Evolutionary conservation across 2,113 vertebrate species (phyloP), one percentile per base, ranked within the genome.

Genomic region (Chitala chitala): DNA sequence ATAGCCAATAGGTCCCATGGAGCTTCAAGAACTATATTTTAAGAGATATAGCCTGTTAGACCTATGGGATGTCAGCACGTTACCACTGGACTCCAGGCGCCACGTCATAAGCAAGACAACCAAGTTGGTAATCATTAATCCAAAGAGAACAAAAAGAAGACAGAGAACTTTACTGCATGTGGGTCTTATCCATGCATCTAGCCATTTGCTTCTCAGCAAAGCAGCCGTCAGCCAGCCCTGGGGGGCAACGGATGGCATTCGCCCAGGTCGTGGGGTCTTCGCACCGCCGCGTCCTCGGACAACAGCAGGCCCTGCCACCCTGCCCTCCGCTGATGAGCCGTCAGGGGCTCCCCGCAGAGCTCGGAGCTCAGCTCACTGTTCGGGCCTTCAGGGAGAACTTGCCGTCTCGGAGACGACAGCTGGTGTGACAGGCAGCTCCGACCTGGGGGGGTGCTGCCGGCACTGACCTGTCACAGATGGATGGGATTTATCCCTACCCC

Each of bases 311-410:
- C 55, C 38, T 6, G 17, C 50, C 13, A 36, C 36, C 55, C 71
- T 72, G 55, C 59, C 55, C 71, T 4, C 55, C 7, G 40, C 24
- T 46, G 71, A 72, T 61, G 54, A 59, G 53, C 70, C 59, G 70
- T 42, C 70, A 58, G 36, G 31, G 68, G 33, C 7, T 17, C 50
- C 69, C 51, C 38, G 29, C 13, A 38, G 71, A 6, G 24, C 24
- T 10, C 26, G 26, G 26, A 59, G 38, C 71, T n/a, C 40, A 46
- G 55, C 20, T 24, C 9, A 1, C 40, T 1, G 7, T 26, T 26
- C 15, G 15, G 22, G 36, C 6, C 54, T 29, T 29, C 40, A 20
- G 55, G 40, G 24, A 20, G 6, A 59, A 42, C 26, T 3, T 42
- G 26, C 40, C 40, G 8, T 29, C 26, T 42, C n/a, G 42, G 71